A percentile compares a stretch with the other conserved stretches of the same genome.
These are phyloP conservation scores for Pipa parva DNA, from an alignment of 2,113 vertebrate species.

Conservation along the genomic window DNA sequence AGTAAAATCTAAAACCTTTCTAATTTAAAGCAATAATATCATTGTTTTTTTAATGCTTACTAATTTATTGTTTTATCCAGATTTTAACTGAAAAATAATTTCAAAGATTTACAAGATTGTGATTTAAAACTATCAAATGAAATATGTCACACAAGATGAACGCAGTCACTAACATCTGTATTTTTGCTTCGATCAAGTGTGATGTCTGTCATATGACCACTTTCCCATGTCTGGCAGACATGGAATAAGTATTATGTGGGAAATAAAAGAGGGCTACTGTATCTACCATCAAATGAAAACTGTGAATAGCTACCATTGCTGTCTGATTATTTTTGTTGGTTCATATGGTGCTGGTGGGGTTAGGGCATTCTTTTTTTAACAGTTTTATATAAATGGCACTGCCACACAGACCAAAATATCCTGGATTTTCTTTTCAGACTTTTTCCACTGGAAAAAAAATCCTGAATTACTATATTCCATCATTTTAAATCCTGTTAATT, in stretches of 20 bases:
- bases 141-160: background rate
- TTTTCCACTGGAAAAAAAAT: constrained; percentile 36
- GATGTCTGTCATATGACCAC: too few species aligned
- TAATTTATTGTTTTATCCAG: too few species aligned
- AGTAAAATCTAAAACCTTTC: background rate
- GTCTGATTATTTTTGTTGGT: constrained; percentile 50
- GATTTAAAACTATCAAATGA: too few species aligned
- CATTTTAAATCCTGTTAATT: background rate
- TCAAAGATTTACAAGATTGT: too few species aligned
- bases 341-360: constrained; percentile 62
- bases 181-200: background rate
- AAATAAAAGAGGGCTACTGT: constrained; percentile 56
- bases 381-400: constrained; percentile 22
- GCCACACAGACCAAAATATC: constrained; percentile 51
- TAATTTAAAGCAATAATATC: constrained; percentile 6
- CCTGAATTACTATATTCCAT: constrained; percentile 9
- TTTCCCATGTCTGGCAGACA: background rate
- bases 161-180: background rate
- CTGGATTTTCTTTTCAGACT: background rate
- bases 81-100: too few species aligned
- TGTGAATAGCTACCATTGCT: constrained; percentile 61
- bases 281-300: constrained; percentile 59
- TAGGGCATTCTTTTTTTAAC: constrained; percentile 45
- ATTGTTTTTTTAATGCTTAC: constrained; percentile 13
- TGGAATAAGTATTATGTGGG: background rate